Base-by-base conservation (phyloP, 1,140 invertebrate species). In the Listronotus oregonensis region DNA sequence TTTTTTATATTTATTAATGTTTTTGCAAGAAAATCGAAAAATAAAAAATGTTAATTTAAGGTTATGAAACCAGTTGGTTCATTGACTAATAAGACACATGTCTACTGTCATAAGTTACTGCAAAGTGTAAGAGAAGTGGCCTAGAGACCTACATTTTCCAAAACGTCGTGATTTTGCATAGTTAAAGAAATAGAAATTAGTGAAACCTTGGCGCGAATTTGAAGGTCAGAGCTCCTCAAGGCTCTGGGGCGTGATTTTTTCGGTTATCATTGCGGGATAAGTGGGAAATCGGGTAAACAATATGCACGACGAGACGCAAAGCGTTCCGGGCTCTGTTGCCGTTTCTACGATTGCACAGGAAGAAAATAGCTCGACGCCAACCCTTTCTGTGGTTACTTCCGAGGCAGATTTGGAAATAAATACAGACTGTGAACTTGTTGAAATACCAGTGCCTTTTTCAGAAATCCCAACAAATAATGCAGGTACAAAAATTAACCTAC, bases 91-190 rank as follows among this genome's bases (percentile, higher is more conserved):
- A 27, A 60, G 58, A 60, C 47, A 60, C 42, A 60, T 60, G 58
- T 60, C 58, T 50, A 34, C 58, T 60, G 58, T 60, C 58, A 60
- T 54, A 42, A 52, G 46, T 58, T 34, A 58, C 58, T 84, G 82
- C 80, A 84, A 84, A 84, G 84, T 85, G 84, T 84, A 85, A 86
- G 84, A 85, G 81, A 83, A 85, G 84, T 86, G 85, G 84, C 85
- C 85, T 85, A 86, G 81, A 86, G 85, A 87, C 85, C 85, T 86
- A 86, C 83, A 86, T 86, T 85, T 85, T 77, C 79, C 44, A 78
- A 78, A 81, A 80, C 81, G 81, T 82, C 81, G 78, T 77, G 81
- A 81, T 84, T 83, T 83, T 83, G 76, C 76, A 78, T 76, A 69
- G 73, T 68, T 68, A 69, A 77, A 76, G 73, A 77, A 77, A 77